phyloP scores from a whole-genome alignment of 2,113 vertebrate species.

The Engystomops pustulosus region DNA sequence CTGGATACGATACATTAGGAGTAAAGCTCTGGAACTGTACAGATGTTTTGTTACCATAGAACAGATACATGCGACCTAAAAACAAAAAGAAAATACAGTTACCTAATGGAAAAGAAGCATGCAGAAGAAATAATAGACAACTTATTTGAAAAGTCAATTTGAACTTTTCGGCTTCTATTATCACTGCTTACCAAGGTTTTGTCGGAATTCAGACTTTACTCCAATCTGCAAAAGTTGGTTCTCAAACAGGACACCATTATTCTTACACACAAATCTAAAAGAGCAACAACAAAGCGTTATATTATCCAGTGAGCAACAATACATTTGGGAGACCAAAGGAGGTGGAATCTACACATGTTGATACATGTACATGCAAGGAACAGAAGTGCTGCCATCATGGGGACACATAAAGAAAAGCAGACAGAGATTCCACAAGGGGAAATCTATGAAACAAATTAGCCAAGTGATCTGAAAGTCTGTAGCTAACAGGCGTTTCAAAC shows the following conservation, averaged over 20 bases:
- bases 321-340: not conserved
- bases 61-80: constrained; percentile 91
- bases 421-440: too few species aligned
- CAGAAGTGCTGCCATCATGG: not conserved
- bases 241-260: constrained; percentile 91
- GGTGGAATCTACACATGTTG: not conserved
- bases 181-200: constrained; percentile 83
- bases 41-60: constrained; percentile 93
- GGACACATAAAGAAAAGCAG: not conserved
- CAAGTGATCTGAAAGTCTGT: too few species aligned
- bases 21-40: constrained; percentile 90
- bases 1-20: constrained; percentile 83
- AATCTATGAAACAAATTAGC: too few species aligned
- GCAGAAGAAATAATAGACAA: not conserved
- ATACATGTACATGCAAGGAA: not conserved
- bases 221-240: constrained; percentile 93
- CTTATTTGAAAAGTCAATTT: not conserved
- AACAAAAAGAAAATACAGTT: not conserved
- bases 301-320: too few species aligned
- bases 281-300: not conserved
- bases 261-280: constrained; percentile 91
- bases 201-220: constrained; percentile 92
- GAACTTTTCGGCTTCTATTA: not conserved
- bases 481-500: too few species aligned
- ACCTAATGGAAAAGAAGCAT: not conserved